Base-by-base conservation (phyloP, 2,888 invertebrate genomes). In the Pteria penguin region DNA sequence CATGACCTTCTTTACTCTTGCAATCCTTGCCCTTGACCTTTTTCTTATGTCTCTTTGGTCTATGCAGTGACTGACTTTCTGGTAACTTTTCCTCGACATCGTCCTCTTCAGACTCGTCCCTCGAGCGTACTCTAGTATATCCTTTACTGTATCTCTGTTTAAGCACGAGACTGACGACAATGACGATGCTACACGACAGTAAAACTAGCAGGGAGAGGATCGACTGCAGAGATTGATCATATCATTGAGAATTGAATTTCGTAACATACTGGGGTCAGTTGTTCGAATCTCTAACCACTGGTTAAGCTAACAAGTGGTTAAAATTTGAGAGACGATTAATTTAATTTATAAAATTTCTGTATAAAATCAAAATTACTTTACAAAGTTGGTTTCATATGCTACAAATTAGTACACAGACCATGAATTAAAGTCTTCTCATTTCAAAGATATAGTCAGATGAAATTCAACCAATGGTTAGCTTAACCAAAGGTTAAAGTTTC, bases 81-180 rank as follows among this genome's bases (percentile, higher is more conserved):
- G 45, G 18, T 8, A 45, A 45, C 45, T 8, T 45, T 45, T 45
- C 33, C 14, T 74, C 71, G 62, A 68, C 55, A 52, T 63, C 66
- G 31, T 66, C 18, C 33, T 26, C 54, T n/a, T 62, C 52, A 31
- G 62, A 45, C 69, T 58, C 1, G 72, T 66, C 4, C 60, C 29
- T 24, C 32, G 31, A n/a, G 54, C 67, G 27, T 67, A 33, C 26
- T 33, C 31, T 2, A 24, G 29, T 2, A 26, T 45, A 58, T 0
- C 62, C 58, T 1, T 75, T 72, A 22, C 75, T 24, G 62, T 96
- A 96, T 45, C 97, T 94, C 88, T 97, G 96, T 92, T 97, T 96
- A 72, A 97, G 92, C 33, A 97, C 95, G 75, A 97, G 93, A 87
- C 96, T 96, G 1, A 96, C 96, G 2, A 96, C 94, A 0, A 96